Conservation (phyloP, 2,888 invertebrate species). For the Mythimna pallens region DNA sequence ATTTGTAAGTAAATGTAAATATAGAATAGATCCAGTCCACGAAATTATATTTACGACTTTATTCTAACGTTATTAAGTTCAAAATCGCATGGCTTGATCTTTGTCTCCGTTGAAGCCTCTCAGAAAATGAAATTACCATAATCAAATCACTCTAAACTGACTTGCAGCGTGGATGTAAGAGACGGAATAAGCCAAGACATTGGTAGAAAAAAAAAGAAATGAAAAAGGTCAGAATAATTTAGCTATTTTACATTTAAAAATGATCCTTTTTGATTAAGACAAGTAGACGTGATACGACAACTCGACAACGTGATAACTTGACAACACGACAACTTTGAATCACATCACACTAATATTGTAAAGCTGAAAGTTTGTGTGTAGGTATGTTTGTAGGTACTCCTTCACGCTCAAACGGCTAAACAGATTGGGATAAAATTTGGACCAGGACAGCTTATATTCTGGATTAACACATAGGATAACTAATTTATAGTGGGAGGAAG, state of each 20-base stretch:
- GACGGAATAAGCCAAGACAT: background rate
- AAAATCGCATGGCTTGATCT: conserved; percentile 2
- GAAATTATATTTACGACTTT: background rate
- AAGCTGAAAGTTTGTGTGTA: no score
- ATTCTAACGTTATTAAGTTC: background rate
- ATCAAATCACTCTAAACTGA: conserved; percentile 21
- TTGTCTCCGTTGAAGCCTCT: background rate
- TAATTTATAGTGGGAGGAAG: no score
- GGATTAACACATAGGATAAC: no score
- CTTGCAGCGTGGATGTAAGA: background rate
- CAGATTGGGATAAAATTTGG: no score
- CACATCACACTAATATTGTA: no score
- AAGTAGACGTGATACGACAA: background rate
- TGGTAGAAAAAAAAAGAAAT: background rate
- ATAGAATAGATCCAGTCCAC: background rate
- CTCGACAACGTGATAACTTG: background rate
- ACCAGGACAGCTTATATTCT: no score
- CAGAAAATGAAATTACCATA: conserved; percentile 36
- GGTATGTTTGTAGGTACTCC: no score
- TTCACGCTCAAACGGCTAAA: no score
- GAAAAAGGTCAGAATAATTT: background rate
- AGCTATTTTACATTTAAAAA: background rate
- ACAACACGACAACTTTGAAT: no score
- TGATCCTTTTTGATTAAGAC: no score
- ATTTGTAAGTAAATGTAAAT: conserved; percentile 13